A percentile compares a stretch with the other conserved stretches of the same genome.
These are phyloP conservation scores for Lateolabrax maculatus DNA, from an alignment of 2,797 vertebrate genomes.

Conservation along the genomic window DNA sequence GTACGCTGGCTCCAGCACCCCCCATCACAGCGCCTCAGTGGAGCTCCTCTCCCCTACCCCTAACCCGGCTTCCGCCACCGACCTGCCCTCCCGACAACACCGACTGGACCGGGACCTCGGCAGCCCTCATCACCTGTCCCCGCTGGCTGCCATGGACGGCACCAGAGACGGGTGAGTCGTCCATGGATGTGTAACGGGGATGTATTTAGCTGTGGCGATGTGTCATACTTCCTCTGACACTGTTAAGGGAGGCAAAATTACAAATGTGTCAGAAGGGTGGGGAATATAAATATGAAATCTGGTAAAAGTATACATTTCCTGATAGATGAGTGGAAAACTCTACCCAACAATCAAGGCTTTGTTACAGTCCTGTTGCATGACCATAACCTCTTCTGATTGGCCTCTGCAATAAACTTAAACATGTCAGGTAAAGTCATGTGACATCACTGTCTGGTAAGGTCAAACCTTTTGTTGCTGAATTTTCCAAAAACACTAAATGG, in stretches of 20 bases:
- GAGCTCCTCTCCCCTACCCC: slow-evolving; percentile 86
- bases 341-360: neutral
- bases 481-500: neutral
- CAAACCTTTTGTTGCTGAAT: neutral
- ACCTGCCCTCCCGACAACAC: slow-evolving; percentile 87
- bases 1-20: slow-evolving; percentile 88
- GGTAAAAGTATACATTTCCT: neutral
- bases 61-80: slow-evolving; percentile 77
- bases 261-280: slow-evolving; percentile 40
- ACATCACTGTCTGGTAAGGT: neutral
- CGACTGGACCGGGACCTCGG: slow-evolving; percentile 87
- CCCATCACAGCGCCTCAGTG: slow-evolving; percentile 86
- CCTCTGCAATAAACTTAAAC: neutral
- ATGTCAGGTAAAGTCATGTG: neutral
- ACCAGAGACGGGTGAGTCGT: slow-evolving; percentile 91
- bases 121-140: slow-evolving; percentile 91
- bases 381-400: neutral
- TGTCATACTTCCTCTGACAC: slow-evolving; percentile 15
- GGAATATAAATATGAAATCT: slow-evolving; percentile 34
- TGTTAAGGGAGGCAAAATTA: neutral
- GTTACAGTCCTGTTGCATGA: slow-evolving; percentile 20
- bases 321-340: slow-evolving; percentile 34
- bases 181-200: neutral
- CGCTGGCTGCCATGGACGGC: slow-evolving; percentile 86
- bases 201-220: neutral